A percentile compares a stretch with the other conserved stretches of the same genome.
Conservation (phyloP, 2,113 vertebrate species). For the Ranitomeya variabilis region DNA sequence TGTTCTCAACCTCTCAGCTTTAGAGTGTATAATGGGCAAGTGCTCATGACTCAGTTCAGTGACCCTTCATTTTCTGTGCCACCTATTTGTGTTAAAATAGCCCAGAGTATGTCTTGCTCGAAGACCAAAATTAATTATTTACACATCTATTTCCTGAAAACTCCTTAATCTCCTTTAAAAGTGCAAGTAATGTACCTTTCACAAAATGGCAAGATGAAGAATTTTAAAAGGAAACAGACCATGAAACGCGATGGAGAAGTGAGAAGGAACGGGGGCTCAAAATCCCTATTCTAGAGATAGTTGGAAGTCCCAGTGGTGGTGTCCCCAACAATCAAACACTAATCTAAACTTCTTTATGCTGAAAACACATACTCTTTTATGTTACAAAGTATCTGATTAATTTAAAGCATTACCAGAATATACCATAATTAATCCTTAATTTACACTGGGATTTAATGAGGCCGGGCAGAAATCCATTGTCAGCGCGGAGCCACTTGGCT, state of each 20-base stretch:
- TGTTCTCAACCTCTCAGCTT: background rate
- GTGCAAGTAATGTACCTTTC: background rate
- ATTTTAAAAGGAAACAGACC: background rate
- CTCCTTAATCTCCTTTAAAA: background rate
- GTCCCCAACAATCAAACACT: too few species aligned
- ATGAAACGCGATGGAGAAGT: too few species aligned
- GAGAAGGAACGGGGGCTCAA: too few species aligned
- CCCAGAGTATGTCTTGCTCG: background rate
- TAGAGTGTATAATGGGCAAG: background rate
- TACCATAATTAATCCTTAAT: background rate
- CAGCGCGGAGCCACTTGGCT: conserved; percentile 25
- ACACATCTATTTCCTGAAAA: background rate
- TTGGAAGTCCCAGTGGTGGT: too few species aligned
- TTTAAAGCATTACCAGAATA: background rate
- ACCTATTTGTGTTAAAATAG: background rate
- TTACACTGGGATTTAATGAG: background rate
- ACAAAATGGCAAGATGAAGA: background rate
- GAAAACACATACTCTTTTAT: background rate
- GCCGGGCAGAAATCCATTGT: conserved; percentile 38
- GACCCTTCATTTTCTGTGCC: background rate
- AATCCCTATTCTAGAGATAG: too few species aligned
- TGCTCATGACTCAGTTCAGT: background rate
- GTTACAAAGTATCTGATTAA: conserved; percentile 1
- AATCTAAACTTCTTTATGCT: too few species aligned
- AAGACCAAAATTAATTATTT: background rate